A percentile compares a stretch with the other conserved stretches of the same genome.
Evolutionary conservation across 2,797 vertebrate genomes (phyloP).

Genomic region (Gymnoscopelus microlampas): DNA sequence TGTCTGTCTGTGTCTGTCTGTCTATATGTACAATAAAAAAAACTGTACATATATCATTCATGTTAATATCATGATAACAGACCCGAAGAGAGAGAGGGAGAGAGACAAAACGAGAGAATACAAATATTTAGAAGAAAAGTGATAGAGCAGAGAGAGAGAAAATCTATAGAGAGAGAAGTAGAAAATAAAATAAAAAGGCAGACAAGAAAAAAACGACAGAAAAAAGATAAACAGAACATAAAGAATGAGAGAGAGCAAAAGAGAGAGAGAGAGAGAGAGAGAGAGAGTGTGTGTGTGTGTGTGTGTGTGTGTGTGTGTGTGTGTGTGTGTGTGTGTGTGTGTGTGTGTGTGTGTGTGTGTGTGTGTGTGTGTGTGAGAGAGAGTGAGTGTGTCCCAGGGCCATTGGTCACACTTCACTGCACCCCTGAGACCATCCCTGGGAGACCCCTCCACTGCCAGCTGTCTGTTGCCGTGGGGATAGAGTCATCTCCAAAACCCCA

Average conservation of each 20-base stretch:
- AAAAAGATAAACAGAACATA: background rate
- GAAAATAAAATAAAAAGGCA: background rate
- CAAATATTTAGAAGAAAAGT: no score
- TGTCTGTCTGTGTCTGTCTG: no score
- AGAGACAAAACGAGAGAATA: no score
- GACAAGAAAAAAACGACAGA: no score
- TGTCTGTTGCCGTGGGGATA: slow-evolving; percentile 72
- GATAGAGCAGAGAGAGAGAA: background rate
- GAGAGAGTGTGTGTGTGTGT: background rate
- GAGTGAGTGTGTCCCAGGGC: background rate
- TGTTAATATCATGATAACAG: no score
- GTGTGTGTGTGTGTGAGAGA: background rate
- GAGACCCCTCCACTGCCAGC: slow-evolving; percentile 67
- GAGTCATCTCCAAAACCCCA: slow-evolving; percentile 68
- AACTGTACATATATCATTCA: no score
- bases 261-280: no score
- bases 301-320: background rate
- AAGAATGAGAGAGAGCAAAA: background rate
- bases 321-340: background rate
- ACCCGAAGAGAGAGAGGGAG: background rate
- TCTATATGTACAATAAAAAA: no score
- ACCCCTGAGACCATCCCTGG: slow-evolving; percentile 60
- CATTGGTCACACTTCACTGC: slow-evolving; percentile 65
- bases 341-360: background rate
- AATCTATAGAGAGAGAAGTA: slow-evolving; percentile 22